These are phyloP conservation scores for Drosophila gaucha DNA, from an alignment of 2,888 invertebrate species.

Conservation along the genomic window DNA sequence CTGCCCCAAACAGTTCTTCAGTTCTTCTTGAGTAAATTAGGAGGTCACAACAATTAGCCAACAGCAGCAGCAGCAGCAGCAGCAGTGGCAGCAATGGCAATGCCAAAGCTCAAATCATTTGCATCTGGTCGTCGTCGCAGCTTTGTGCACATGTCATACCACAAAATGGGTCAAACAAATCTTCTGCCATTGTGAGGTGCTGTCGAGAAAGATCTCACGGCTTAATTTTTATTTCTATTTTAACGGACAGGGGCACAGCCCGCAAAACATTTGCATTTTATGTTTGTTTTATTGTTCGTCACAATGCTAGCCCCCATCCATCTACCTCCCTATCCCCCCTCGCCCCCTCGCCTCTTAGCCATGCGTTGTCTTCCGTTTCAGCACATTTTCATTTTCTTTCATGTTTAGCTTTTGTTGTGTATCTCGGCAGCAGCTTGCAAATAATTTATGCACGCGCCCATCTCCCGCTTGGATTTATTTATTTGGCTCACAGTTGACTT, in stretches of 20 bases:
- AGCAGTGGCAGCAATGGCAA: not conserved
- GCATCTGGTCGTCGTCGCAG: slow-evolving; percentile 64
- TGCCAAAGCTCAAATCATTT: slow-evolving; percentile 41
- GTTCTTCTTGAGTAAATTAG: slow-evolving; percentile 83
- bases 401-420: slow-evolving; percentile 38
- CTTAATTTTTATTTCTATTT: slow-evolving; percentile 75
- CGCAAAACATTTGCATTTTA: slow-evolving; percentile 67
- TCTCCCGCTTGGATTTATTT: slow-evolving; percentile 58
- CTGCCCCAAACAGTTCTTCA: slow-evolving; percentile 40
- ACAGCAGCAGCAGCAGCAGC: slow-evolving; percentile 60
- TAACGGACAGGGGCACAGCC: slow-evolving; percentile 56
- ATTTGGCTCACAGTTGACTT: slow-evolving; percentile 63
- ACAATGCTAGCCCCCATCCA: slow-evolving; percentile 35
- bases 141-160: slow-evolving; percentile 76
- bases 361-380: slow-evolving; percentile 65
- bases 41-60: slow-evolving; percentile 84
- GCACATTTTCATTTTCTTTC: slow-evolving; percentile 72
- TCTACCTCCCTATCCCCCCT: not conserved
- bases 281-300: slow-evolving; percentile 72
- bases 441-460: slow-evolving; percentile 73
- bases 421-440: slow-evolving; percentile 47
- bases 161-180: slow-evolving; percentile 78
- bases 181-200: slow-evolving; percentile 60
- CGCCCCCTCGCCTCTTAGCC: not conserved
- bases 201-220: slow-evolving; percentile 75